Percentiles rank a stretch among this genome's conserved stretches.
Conservation (phyloP, 2,113 vertebrate species). For the Bucco capensis region DNA sequence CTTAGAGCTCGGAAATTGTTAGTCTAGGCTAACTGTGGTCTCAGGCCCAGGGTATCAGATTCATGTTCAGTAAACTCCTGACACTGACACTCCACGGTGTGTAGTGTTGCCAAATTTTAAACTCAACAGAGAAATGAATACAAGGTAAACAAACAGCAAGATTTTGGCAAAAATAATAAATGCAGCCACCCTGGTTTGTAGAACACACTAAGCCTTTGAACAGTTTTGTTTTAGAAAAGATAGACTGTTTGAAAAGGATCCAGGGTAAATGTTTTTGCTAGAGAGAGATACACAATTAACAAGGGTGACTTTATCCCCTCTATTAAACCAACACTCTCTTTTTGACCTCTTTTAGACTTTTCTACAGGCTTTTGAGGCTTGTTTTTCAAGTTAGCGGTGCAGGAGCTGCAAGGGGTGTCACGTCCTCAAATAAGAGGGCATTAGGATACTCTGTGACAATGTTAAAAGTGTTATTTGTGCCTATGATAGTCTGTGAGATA, state of each 20-base stretch:
- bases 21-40: not conserved
- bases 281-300: constrained; percentile 22
- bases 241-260: constrained; percentile 53
- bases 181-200: constrained; percentile 46
- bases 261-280: constrained; percentile 69
- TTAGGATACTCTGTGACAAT: not conserved
- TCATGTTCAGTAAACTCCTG: constrained; percentile 16
- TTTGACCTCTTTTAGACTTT: not conserved
- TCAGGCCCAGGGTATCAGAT: not conserved
- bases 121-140: constrained; percentile 17
- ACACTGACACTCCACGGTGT: not conserved
- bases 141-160: constrained; percentile 50
- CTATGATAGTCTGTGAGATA: not conserved
- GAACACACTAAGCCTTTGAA: constrained; percentile 58
- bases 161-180: constrained; percentile 15
- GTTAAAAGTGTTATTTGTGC: not conserved
- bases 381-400: not conserved
- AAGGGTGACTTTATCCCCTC: constrained; percentile 36
- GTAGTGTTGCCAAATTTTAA: constrained; percentile 33
- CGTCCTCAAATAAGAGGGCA: not conserved
- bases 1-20: not conserved
- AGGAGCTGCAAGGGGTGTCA: not conserved
- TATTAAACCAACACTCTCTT: not conserved
- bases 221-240: constrained; percentile 38
- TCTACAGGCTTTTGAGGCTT: not conserved